A percentile compares a stretch with the other conserved stretches of the same genome.
Evolutionary conservation across 2,888 invertebrate species (phyloP).

Genomic region (Platynereis dumerilii): DNA sequence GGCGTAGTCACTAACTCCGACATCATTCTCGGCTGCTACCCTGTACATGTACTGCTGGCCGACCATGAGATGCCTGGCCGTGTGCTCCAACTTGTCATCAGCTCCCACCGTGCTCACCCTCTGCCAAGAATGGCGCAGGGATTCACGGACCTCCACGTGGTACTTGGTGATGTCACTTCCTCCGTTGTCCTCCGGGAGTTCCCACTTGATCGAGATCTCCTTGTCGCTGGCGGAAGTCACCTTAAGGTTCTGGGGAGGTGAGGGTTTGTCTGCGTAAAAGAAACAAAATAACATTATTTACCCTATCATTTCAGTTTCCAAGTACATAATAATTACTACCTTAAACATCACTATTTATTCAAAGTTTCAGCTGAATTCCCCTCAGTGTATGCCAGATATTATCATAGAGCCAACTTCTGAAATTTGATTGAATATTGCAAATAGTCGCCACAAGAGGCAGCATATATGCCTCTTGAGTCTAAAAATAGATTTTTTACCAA

Average conservation of each 20-base stretch:
- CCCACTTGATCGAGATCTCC: conserved; percentile 48
- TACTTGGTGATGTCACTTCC: conserved; percentile 53
- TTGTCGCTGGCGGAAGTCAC: conserved; percentile 51
- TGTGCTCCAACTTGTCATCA: conserved; percentile 33
- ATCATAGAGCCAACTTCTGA: no score
- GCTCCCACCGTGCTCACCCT: conserved; percentile 44
- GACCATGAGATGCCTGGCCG: conserved; percentile 27
- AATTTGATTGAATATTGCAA: no score
- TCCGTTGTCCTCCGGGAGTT: conserved; percentile 51
- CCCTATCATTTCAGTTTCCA: neutral
- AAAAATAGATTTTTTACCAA: no score
- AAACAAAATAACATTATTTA: no score
- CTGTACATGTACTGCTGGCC: conserved; percentile 77
- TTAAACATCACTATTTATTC: no score
- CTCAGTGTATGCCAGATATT: no score
- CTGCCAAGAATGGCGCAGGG: conserved; percentile 48
- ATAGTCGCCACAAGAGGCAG: no score
- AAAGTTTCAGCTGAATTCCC: no score
- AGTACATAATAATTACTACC: neutral
- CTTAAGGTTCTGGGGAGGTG: conserved; percentile 45
- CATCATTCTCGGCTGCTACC: conserved; percentile 78
- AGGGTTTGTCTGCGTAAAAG: conserved; percentile 70
- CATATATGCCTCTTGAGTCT: no score
- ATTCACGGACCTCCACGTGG: conserved; percentile 79
- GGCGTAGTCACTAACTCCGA: conserved; percentile 52